phyloP scores from a whole-genome alignment of 1,140 invertebrate species.

The Drosophila orosa region DNA sequence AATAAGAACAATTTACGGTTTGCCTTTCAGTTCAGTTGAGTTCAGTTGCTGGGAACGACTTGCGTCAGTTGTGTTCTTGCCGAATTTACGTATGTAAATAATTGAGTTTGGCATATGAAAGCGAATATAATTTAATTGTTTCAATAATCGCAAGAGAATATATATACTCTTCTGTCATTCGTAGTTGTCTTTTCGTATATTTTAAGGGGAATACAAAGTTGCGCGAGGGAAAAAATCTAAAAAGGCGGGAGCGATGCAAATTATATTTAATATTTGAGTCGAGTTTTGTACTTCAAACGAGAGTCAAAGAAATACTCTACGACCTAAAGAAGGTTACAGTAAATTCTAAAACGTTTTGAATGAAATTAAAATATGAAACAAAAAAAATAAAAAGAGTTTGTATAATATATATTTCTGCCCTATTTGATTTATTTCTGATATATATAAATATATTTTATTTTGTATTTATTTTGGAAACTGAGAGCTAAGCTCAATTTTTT shows the following conservation, averaged over 20 bases:
- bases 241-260: conserved; percentile 26
- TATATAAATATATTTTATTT: not conserved
- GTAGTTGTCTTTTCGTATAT: conserved; percentile 32
- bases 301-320: conserved; percentile 14
- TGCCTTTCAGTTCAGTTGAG: conserved; percentile 18
- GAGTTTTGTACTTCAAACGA: conserved; percentile 21
- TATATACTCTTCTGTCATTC: conserved; percentile 37
- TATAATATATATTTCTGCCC: not conserved
- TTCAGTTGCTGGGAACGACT: conserved; percentile 48
- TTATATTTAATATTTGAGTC: conserved; percentile 40
- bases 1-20: conserved; percentile 41
- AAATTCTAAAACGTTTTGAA: not conserved
- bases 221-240: not conserved
- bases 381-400: too few species aligned
- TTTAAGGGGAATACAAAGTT: not conserved
- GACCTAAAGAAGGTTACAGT: not conserved
- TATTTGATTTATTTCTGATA: not conserved
- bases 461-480: not conserved
- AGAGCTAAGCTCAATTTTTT: not conserved
- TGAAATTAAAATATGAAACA: too few species aligned
- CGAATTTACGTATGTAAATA: conserved; percentile 57
- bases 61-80: conserved; percentile 69
- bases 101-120: conserved; percentile 55
- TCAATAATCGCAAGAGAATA: conserved; percentile 47
- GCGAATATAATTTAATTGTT: conserved; percentile 71